Percentiles rank a stretch among this genome's conserved stretches.
phyloP scores from a whole-genome alignment of 2,888 invertebrate species.

The Euphydryas editha region DNA sequence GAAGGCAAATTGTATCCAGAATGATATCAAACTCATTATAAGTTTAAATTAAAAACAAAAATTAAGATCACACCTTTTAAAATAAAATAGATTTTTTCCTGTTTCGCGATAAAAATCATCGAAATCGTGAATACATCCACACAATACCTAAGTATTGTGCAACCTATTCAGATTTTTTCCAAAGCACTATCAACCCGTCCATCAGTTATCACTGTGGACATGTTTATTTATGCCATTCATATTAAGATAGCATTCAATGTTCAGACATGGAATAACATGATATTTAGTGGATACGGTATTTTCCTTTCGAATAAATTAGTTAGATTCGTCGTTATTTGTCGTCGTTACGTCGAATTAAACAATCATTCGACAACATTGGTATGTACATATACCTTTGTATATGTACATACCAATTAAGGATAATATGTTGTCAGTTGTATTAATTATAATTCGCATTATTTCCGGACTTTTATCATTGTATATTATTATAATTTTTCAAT shows the following conservation, averaged over 20 bases:
- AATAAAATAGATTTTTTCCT: background rate
- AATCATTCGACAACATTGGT: too few species aligned
- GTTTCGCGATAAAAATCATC: background rate
- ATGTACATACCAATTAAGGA: too few species aligned
- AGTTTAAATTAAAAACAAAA: background rate
- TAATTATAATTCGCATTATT: too few species aligned
- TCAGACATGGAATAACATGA: background rate
- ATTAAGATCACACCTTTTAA: background rate
- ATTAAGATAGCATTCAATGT: conserved; percentile 1
- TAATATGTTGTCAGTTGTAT: too few species aligned
- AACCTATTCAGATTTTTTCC: background rate
- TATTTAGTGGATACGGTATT: background rate
- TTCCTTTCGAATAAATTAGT: background rate
- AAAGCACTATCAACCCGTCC: background rate
- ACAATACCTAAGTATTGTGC: background rate
- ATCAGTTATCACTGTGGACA: background rate
- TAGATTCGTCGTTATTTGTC: too few species aligned
- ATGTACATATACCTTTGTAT: too few species aligned
- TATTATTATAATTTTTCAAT: too few species aligned
- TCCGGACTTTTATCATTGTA: too few species aligned
- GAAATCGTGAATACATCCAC: background rate
- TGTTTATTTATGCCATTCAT: background rate
- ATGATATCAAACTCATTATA: background rate
- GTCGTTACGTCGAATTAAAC: too few species aligned
- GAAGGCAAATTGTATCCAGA: too few species aligned